Conservation (phyloP, 2,113 vertebrate genomes). For the Pterocles gutturalis region DNA sequence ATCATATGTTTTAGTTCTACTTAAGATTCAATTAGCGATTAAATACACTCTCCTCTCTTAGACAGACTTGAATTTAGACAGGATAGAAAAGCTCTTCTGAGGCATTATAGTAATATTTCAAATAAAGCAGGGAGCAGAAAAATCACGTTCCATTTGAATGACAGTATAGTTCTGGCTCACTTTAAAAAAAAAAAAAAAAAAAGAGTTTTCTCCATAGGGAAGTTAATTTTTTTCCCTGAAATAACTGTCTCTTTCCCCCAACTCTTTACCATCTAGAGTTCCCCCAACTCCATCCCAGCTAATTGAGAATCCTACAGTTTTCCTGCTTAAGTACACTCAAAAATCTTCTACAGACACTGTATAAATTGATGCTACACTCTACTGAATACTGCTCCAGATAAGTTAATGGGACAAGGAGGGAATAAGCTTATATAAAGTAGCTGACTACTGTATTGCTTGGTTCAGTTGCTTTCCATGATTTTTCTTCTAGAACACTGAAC, state of each 20-base stretch:
- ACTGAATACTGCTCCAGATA: neutral
- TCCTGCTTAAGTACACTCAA: neutral
- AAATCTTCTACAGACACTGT: neutral
- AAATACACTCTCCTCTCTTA: conserved; percentile 46
- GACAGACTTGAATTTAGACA: conserved; percentile 48
- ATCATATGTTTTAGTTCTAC: conserved; percentile 39
- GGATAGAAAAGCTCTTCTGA: conserved; percentile 17
- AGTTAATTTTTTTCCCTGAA: neutral
- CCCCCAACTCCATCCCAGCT: neutral
- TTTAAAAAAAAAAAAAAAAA: neutral
- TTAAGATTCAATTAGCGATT: conserved; percentile 57
- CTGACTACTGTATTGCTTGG: neutral
- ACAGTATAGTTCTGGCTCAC: neutral
- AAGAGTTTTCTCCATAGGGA: neutral
- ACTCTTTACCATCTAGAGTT: neutral
- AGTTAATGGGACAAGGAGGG: neutral
- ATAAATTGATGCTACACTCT: neutral
- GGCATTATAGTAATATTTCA: conserved; percentile 21
- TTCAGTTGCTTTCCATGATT: neutral
- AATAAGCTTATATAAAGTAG: neutral
- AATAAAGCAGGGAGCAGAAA: conserved; percentile 10
- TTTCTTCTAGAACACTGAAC: neutral
- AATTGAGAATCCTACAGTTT: neutral
- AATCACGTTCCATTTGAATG: conserved; percentile 34
- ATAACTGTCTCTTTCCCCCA: neutral